Evolutionary conservation across 35 echinoderm and acorn worm species (phyloP).

Genomic region (Eucidaris tribuloides): DNA sequence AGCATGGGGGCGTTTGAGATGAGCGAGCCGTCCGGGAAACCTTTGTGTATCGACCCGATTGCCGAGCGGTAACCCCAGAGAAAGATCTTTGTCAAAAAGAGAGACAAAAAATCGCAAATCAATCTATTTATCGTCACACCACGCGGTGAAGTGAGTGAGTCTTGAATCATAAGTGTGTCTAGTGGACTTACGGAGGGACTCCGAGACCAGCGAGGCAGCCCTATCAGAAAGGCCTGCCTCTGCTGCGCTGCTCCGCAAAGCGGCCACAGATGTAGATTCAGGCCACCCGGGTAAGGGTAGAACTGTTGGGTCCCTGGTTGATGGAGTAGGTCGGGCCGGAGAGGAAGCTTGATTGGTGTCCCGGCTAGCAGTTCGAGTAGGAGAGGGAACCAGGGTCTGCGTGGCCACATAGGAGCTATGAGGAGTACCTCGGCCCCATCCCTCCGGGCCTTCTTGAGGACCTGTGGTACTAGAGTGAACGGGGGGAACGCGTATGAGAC

Average conservation of each 20-base stretch:
- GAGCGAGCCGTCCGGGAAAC: background rate
- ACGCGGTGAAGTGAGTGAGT: background rate
- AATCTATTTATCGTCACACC: background rate
- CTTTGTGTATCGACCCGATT: background rate
- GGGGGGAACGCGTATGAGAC: slow-evolving; percentile 54
- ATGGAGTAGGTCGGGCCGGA: background rate
- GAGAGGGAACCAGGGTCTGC: slow-evolving; percentile 38
- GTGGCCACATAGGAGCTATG: slow-evolving; percentile 41
- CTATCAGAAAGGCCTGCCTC: background rate
- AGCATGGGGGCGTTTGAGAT: background rate
- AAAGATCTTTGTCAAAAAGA: background rate
- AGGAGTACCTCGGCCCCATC: slow-evolving; percentile 22
- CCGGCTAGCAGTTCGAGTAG: background rate
- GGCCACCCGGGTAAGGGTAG: background rate
- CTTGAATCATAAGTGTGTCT: background rate
- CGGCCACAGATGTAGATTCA: background rate
- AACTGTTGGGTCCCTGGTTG: background rate
- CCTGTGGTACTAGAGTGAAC: slow-evolving; percentile 3
- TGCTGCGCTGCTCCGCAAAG: background rate
- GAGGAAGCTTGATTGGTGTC: background rate
- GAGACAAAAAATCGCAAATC: background rate
- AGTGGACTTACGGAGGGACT: background rate
- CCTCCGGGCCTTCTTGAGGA: slow-evolving; percentile 19
- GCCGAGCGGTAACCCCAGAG: background rate
- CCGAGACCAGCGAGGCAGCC: background rate